Conservation (phyloP, 1,140 invertebrate species). For the Drosophila subpulchrella region DNA sequence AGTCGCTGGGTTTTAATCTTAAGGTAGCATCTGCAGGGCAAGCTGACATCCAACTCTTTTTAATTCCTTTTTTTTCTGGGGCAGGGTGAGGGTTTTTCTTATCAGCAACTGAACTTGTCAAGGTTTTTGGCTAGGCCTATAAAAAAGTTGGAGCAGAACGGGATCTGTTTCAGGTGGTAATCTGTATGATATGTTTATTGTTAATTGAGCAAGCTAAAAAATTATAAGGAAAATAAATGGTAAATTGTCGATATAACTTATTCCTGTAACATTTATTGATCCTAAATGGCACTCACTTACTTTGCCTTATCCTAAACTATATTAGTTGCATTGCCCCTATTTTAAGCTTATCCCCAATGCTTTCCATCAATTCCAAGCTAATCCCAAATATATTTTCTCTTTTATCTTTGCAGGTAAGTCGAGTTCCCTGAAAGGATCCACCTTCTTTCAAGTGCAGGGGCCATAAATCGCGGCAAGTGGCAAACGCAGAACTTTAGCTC, state of each 20-base stretch:
- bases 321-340: background rate
- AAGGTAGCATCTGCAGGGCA: conserved; percentile 73
- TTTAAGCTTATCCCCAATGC: conserved; percentile 5
- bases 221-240: background rate
- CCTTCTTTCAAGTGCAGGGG: conserved; percentile 19
- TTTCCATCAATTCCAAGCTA: conserved; percentile 31
- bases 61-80: conserved; percentile 5
- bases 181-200: background rate
- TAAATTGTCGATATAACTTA: background rate
- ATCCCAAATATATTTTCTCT: conserved; percentile 38
- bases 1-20: conserved; percentile 61
- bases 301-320: background rate
- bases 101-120: conserved; percentile 25
- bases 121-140: conserved; percentile 16
- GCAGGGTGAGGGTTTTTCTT: conserved; percentile 11
- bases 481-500: conserved; percentile 56
- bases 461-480: conserved; percentile 75
- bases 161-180: background rate
- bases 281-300: too few relatives aligned
- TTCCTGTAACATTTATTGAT: too few relatives aligned
- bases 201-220: conserved; percentile 13
- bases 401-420: conserved; percentile 69
- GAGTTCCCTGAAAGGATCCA: conserved; percentile 19
- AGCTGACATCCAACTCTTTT: conserved; percentile 47
- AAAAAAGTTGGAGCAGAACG: conserved; percentile 11